Evolutionary conservation across 2,113 vertebrate species (phyloP).

Genomic region (Cololabis saira): DNA sequence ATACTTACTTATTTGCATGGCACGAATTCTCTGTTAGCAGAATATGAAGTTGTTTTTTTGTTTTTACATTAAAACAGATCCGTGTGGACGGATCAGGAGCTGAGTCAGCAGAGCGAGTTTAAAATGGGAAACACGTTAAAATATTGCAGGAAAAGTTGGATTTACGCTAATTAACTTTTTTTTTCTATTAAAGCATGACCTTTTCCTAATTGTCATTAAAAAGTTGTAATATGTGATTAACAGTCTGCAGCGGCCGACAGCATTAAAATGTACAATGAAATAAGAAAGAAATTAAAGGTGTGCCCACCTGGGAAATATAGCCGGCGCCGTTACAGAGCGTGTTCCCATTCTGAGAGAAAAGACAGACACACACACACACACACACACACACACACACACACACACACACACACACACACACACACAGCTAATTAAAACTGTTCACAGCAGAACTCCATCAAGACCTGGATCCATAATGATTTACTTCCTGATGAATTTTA

Average conservation of each 20-base stretch:
- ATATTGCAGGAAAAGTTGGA: neutral
- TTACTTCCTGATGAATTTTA: conserved; percentile 3
- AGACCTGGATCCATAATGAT: conserved; percentile 30
- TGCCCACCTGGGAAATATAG: conserved; percentile 51
- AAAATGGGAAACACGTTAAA: neutral
- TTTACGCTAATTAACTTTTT: too few species aligned
- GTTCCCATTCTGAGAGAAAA: conserved; percentile 13
- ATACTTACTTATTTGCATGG: too few species aligned
- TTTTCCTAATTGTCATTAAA: conserved; percentile 11
- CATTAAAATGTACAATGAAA: conserved; percentile 22
- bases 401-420: conserved; percentile 8
- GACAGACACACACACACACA: neutral
- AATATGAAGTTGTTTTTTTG: too few species aligned
- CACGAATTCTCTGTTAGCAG: too few species aligned
- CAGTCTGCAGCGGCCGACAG: conserved; percentile 4
- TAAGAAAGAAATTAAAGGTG: conserved; percentile 23
- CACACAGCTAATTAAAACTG: conserved; percentile 47
- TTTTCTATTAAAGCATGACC: neutral
- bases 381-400: conserved; percentile 8
- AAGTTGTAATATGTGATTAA: conserved; percentile 43
- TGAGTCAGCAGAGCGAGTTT: too few species aligned
- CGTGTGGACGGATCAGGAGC: too few species aligned
- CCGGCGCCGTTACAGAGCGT: conserved; percentile 22
- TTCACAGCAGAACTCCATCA: conserved; percentile 44
- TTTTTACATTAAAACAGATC: too few species aligned